phyloP scores from a whole-genome alignment of 2,888 invertebrate genomes.

The Agrochola circellaris region DNA sequence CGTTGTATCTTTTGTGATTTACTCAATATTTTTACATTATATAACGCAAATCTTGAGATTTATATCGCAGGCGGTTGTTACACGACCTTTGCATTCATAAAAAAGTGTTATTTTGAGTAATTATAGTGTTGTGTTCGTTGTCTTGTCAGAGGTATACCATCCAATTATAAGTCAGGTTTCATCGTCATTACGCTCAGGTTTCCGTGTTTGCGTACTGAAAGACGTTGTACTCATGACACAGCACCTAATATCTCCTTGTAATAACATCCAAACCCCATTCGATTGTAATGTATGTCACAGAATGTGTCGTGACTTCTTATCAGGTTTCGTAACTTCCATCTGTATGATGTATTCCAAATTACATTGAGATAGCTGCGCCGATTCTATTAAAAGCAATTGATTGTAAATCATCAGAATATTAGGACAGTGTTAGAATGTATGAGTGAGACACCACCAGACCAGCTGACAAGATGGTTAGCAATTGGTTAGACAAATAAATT shows the following conservation, averaged over 20 bases:
- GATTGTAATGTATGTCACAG: slow-evolving; percentile 51
- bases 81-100: slow-evolving; percentile 14
- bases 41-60: slow-evolving; percentile 50
- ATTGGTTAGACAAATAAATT: slow-evolving; percentile 4
- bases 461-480: too few relatives aligned
- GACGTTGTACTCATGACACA: slow-evolving; percentile 11
- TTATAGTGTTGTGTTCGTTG: slow-evolving; percentile 35
- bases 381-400: slow-evolving; percentile 16
- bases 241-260: slow-evolving; percentile 16
- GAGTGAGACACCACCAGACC: not conserved
- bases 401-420: slow-evolving; percentile 6
- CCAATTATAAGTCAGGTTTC: slow-evolving; percentile 53
- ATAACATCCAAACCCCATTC: slow-evolving; percentile 2
- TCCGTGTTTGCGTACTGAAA: slow-evolving; percentile 30
- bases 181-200: slow-evolving; percentile 37
- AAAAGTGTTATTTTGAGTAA: slow-evolving; percentile 39
- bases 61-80: slow-evolving; percentile 2
- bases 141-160: slow-evolving; percentile 40
- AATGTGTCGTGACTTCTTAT: slow-evolving; percentile 58
- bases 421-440: slow-evolving; percentile 16
- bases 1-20: slow-evolving; percentile 66
- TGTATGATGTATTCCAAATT: slow-evolving; percentile 22
- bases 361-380: slow-evolving; percentile 16
- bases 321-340: slow-evolving; percentile 48
- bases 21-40: slow-evolving; percentile 56